phyloP scores from a whole-genome alignment of 2,113 vertebrate genomes.

The Fulmarus glacialis region DNA sequence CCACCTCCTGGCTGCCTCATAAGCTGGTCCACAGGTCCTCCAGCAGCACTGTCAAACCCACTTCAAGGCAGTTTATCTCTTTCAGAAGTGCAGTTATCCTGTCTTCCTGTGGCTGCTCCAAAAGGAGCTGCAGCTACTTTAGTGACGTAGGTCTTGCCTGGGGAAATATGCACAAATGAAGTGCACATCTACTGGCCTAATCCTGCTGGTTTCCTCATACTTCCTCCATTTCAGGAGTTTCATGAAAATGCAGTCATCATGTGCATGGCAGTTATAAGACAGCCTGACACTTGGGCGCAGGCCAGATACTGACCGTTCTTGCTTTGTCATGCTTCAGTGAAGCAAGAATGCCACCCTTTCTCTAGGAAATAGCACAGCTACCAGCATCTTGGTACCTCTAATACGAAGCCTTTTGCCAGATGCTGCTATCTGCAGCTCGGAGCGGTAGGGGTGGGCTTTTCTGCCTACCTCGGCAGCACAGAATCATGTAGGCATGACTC shows the following conservation, averaged over 20 bases:
- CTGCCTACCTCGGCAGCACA: not conserved
- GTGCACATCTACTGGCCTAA: not conserved
- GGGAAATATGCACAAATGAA: not conserved
- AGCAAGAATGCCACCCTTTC: slow-evolving; percentile 18
- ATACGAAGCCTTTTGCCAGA: not conserved
- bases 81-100: not conserved
- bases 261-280: not conserved
- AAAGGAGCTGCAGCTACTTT: not conserved
- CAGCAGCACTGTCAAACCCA: not conserved
- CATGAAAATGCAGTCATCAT: not conserved
- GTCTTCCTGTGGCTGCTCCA: not conserved
- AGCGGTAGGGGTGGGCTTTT: not conserved
- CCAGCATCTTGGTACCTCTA: not conserved
- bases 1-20: not conserved
- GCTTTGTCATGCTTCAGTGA: slow-evolving; percentile 35
- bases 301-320: not conserved
- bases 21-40: not conserved
- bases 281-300: not conserved
- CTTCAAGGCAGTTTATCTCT: not conserved
- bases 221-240: not conserved
- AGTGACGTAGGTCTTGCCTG: not conserved
- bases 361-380: not conserved
- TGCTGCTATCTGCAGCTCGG: not conserved
- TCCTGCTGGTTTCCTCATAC: not conserved
- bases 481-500: not conserved